Evolutionary conservation across 1,140 invertebrate genomes (phyloP).

Genomic region (Littorina saxatilis): DNA sequence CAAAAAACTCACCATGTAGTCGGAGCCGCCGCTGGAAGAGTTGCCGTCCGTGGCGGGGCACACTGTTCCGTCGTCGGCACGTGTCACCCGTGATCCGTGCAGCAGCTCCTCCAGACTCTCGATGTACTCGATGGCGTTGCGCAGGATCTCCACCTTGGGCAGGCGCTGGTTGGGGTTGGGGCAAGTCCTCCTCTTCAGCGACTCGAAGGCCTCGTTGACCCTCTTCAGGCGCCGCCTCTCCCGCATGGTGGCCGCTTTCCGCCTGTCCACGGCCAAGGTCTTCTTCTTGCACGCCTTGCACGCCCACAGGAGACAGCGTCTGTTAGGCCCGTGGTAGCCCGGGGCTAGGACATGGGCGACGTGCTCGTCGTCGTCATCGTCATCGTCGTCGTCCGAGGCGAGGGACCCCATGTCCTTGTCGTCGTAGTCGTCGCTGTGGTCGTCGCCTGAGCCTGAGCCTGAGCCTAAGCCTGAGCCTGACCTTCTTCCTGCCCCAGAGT

Average conservation of each 20-base stretch:
- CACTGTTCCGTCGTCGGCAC: slow-evolving; percentile 52
- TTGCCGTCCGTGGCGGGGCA: slow-evolving; percentile 59
- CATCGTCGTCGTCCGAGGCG: slow-evolving; percentile 58
- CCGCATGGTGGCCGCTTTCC: slow-evolving; percentile 96
- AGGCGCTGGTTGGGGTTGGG: slow-evolving; percentile 95
- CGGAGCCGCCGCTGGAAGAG: slow-evolving; percentile 67
- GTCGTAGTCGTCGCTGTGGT: slow-evolving; percentile 47
- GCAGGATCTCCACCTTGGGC: slow-evolving; percentile 97
- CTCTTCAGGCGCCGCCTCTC: slow-evolving; percentile 94
- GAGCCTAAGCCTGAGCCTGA: not conserved
- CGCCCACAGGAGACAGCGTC: slow-evolving; percentile 93
- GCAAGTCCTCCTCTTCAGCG: slow-evolving; percentile 93
- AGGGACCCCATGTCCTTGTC: slow-evolving; percentile 47
- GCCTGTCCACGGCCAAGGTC: slow-evolving; percentile 93
- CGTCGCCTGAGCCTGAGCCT: not conserved
- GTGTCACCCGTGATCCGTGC: slow-evolving; percentile 67
- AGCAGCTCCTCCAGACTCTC: slow-evolving; percentile 88
- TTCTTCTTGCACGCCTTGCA: slow-evolving; percentile 98
- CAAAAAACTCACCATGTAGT: slow-evolving; percentile 71
- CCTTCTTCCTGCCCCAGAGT: slow-evolving; percentile 26
- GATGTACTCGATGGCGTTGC: slow-evolving; percentile 98
- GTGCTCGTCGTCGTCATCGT: slow-evolving; percentile 67
- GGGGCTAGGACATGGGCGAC: slow-evolving; percentile 76
- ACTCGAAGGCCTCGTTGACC: slow-evolving; percentile 99
- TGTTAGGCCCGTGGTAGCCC: slow-evolving; percentile 73